Evolutionary conservation across 2,888 invertebrate genomes (phyloP).

Genomic region (Hybos culiciformis): DNA sequence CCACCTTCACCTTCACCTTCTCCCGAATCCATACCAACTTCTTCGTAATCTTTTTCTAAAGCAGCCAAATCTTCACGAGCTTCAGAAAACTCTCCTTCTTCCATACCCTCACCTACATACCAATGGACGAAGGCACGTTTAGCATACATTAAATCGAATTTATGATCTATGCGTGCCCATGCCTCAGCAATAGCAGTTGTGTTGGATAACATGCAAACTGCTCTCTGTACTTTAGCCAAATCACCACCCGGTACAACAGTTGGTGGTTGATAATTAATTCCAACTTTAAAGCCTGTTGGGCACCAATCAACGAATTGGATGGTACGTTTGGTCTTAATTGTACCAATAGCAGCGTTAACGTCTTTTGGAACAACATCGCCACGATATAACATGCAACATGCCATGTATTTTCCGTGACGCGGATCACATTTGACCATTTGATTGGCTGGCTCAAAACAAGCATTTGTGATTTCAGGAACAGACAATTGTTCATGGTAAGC

Average conservation of each 20-base stretch:
- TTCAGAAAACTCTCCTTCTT: slow-evolving; percentile 67
- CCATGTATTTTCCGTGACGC: slow-evolving; percentile 77
- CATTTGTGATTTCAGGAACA: slow-evolving; percentile 77
- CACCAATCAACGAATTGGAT: no score
- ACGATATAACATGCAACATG: slow-evolving; percentile 80
- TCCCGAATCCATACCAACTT: slow-evolving; percentile 65
- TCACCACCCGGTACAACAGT: slow-evolving; percentile 82
- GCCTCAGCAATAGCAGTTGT: slow-evolving; percentile 91
- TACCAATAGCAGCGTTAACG: slow-evolving; percentile 75
- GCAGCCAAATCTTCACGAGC: slow-evolving; percentile 53
- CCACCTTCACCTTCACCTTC: slow-evolving; percentile 60
- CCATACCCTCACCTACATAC: slow-evolving; percentile 69
- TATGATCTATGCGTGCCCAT: slow-evolving; percentile 84
- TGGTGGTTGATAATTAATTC: no score
- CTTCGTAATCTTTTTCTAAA: slow-evolving; percentile 66
- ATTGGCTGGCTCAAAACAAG: slow-evolving; percentile 82
- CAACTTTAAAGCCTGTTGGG: no score
- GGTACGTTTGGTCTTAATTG: slow-evolving; percentile 86
- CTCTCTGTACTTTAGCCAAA: slow-evolving; percentile 77
- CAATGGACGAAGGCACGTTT: slow-evolving; percentile 88
- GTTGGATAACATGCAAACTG: slow-evolving; percentile 90
- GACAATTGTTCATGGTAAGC: slow-evolving; percentile 78
- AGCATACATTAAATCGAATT: slow-evolving; percentile 86
- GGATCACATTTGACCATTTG: slow-evolving; percentile 86
- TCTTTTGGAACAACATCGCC: slow-evolving; percentile 85